Percentiles rank a stretch among this genome's conserved stretches.
Evolutionary conservation across 2,113 vertebrate species (phyloP).

Genomic region (Thryonomys swinderianus): DNA sequence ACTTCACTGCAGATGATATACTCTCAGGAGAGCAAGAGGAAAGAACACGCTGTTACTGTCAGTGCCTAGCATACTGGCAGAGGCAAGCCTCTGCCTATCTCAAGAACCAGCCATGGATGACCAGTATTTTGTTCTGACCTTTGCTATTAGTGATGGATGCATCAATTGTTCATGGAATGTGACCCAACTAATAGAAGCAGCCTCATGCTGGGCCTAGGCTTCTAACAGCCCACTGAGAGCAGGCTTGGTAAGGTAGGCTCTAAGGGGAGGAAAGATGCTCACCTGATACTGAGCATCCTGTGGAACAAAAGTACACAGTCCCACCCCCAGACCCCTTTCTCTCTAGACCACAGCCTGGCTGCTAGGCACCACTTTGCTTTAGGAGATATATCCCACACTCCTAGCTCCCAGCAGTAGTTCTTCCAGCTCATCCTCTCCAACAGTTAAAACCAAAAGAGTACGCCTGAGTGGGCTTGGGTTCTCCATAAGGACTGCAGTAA

Average conservation of each 20-base stretch:
- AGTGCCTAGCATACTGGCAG: background rate
- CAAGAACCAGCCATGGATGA: background rate
- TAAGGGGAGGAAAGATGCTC: background rate
- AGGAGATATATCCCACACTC: background rate
- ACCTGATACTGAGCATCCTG: background rate
- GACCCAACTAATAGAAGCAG: conserved; percentile 48
- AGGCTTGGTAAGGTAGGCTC: background rate
- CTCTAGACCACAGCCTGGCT: background rate
- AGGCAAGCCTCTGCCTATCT: background rate
- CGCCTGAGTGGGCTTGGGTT: background rate
- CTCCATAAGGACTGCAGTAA: conserved; percentile 9
- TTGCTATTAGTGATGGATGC: conserved; percentile 9
- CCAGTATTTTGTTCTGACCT: accelerated
- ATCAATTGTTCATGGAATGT: conserved; percentile 76
- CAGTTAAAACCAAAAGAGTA: background rate
- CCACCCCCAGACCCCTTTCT: too few species aligned
- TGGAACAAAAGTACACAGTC: background rate
- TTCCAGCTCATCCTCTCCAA: conserved; percentile 34
- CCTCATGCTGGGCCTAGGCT: background rate
- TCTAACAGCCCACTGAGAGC: background rate
- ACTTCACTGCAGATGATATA: background rate
- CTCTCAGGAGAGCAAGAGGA: background rate
- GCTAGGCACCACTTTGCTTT: background rate
- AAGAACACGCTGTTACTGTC: background rate
- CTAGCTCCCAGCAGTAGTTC: background rate